Evolutionary conservation across 2,113 vertebrate species (phyloP), one percentile per base, ranked within the genome.

Genomic region (Morphnarchus princeps): DNA sequence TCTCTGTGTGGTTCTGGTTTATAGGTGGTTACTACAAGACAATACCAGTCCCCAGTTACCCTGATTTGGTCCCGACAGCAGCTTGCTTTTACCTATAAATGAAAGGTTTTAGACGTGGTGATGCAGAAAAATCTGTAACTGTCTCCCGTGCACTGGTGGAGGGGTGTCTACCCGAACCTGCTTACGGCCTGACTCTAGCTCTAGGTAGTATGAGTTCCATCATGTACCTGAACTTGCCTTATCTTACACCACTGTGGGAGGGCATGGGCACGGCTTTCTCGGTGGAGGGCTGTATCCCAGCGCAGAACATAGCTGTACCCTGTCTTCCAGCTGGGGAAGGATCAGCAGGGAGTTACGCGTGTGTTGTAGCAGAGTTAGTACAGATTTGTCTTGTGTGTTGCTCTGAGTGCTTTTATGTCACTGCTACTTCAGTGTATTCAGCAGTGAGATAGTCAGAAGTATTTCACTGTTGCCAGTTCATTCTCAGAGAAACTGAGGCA

Each of bases 241-340:
- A 1, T 47, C 38, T 43, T 28, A 50, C 42, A 22, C 8, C 58
- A 12, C 32, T 0, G 0, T 47, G 42, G 26, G 28, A 81, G 45
- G 45, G 12, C 25, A 22, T 1, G 4, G 40, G 40, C 18, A 8
- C 1, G 1, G 10, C 66, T 84, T 47, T 32, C 20, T 59, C 20
- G 3, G 0, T 8, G 77, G 42, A 84, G n/a, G 40, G 28, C 85
- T 24, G 5, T 29, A 28, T 47, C 61, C 32, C 47, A n/a, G 2
- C 0, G 1, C 50, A 83, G 82, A n/a, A 10, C 0, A 0, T 8
- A 18, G 38, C 65, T 45, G n/a, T 81, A 42, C 13, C 52, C 50
- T 85, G 42, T 72, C 42, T 70, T 77, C 50, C 6, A 4, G 3
- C 42, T 21, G 54, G 34, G 24, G 17, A 52, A 42, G 54, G 84